phyloP scores from a whole-genome alignment of 2,113 vertebrate genomes.

The Carlito syrichta region DNA sequence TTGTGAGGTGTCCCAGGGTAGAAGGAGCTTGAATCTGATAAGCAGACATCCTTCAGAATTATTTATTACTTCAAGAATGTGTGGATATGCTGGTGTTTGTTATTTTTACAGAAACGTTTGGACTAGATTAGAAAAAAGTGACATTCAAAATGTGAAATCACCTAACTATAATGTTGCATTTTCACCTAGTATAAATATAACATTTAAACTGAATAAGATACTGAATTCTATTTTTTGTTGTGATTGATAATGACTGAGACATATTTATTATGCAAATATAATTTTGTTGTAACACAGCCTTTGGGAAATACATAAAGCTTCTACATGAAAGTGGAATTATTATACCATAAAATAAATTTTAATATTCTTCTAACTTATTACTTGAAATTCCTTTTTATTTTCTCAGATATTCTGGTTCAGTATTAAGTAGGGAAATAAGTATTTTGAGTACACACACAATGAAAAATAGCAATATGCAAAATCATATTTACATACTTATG shows the following conservation, averaged over 20 bases:
- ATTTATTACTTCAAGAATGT: neutral
- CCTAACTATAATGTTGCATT: neutral
- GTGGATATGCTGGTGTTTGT: neutral
- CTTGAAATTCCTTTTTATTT: neutral
- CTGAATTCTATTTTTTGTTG: neutral
- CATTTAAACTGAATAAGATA: neutral
- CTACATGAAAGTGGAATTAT: neutral
- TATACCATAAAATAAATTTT: neutral
- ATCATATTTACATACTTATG: neutral
- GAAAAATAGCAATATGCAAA: neutral
- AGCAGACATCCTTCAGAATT: slow-evolving; percentile 57
- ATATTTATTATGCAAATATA: neutral
- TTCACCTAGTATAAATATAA: neutral
- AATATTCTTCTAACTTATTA: neutral
- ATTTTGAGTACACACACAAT: neutral
- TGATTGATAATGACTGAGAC: neutral
- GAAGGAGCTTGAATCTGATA: slow-evolving; percentile 19
- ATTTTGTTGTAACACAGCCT: neutral
- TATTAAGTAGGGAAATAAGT: neutral
- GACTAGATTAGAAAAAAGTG: neutral
- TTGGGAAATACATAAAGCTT: neutral
- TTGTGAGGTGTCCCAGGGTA: slow-evolving; percentile 26
- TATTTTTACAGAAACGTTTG: slow-evolving; percentile 22
- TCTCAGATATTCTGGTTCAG: neutral
- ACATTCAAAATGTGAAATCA: neutral